A percentile compares a stretch with the other conserved stretches of the same genome.
Evolutionary conservation across 2,797 vertebrate genomes (phyloP).

Genomic region (Alfaro cultratus): DNA sequence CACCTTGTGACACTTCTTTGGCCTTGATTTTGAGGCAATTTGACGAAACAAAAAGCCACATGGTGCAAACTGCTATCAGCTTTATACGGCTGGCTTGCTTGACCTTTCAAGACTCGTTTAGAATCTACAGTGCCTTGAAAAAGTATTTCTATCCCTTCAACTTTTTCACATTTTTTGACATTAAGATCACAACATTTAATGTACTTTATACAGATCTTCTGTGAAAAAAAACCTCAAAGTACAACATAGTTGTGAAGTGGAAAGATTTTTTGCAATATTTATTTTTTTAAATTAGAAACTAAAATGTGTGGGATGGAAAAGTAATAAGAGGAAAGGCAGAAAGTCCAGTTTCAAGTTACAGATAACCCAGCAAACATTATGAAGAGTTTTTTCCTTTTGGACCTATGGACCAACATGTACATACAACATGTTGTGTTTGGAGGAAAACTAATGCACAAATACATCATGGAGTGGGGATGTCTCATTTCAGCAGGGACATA

Average conservation of each 20-base stretch:
- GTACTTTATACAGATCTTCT: background rate
- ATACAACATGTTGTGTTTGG: background rate
- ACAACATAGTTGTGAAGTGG: background rate
- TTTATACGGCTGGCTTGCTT: slow-evolving; percentile 46
- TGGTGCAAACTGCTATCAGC: slow-evolving; percentile 70
- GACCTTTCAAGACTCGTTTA: slow-evolving; percentile 74
- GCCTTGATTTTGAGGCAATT: slow-evolving; percentile 76
- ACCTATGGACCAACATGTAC: too few species aligned
- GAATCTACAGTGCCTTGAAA: slow-evolving; percentile 39
- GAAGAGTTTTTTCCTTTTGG: background rate
- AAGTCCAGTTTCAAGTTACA: too few species aligned
- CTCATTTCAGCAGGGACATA: background rate
- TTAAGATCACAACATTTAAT: background rate
- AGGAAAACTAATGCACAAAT: background rate
- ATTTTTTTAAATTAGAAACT: background rate
- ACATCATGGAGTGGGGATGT: background rate
- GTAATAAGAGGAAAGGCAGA: background rate
- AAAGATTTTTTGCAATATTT: background rate
- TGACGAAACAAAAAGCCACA: slow-evolving; percentile 75
- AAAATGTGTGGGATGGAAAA: background rate
- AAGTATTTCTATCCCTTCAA: background rate
- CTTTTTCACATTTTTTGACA: background rate
- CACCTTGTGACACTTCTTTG: slow-evolving; percentile 72
- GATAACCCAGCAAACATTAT: background rate
- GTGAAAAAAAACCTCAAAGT: background rate